Evolutionary conservation across 1,140 invertebrate genomes (phyloP).

Genomic region (Anadara kagoshimensis): DNA sequence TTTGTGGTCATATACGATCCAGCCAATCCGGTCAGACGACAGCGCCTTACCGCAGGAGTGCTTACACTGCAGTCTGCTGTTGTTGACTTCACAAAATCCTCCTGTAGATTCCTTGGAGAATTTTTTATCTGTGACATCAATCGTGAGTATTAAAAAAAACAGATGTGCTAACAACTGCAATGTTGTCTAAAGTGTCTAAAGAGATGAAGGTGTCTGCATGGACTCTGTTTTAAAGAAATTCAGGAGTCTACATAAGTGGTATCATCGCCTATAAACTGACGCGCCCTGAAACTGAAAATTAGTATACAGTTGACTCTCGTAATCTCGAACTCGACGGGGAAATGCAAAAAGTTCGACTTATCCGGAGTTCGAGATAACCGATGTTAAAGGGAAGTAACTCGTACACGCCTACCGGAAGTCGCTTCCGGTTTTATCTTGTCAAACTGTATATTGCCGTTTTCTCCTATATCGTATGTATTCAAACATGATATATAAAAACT

Average conservation of each 20-base stretch:
- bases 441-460: no score
- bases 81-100: neutral
- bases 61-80: neutral
- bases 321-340: no score
- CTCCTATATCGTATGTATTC: no score
- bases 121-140: neutral
- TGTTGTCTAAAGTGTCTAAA: neutral
- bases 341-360: no score
- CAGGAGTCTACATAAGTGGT: conserved; percentile 6
- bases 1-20: neutral
- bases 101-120: neutral
- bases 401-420: no score
- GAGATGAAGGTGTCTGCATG: neutral
- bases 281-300: conserved; percentile 1
- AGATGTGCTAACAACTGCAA: no score
- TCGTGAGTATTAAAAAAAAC: neutral
- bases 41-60: neutral
- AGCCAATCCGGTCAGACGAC: neutral
- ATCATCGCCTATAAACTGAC: neutral
- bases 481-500: no score
- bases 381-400: no score
- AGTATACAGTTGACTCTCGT: no score
- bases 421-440: no score
- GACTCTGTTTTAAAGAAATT: conserved; percentile 5
- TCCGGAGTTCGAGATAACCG: no score